Evolutionary conservation across 2,888 invertebrate species (phyloP).

Genomic region (Drosophila limbata): DNA sequence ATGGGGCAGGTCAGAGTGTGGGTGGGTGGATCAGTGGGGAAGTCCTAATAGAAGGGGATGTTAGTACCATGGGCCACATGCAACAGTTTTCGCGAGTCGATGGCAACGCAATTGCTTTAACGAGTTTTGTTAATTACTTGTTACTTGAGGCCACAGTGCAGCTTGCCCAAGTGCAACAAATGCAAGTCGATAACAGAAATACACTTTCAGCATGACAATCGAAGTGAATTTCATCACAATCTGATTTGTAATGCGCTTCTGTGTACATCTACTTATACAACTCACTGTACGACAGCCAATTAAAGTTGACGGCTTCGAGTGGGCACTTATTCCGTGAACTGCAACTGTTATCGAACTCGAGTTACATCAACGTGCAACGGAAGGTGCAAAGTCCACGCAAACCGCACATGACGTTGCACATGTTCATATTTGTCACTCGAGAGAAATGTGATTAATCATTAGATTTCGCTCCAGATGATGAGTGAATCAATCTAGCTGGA

Average conservation of each 20-base stretch:
- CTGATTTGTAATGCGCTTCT: conserved; percentile 1
- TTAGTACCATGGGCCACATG: conserved; percentile 40
- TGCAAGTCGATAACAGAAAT: not conserved
- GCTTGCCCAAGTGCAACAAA: conserved; percentile 4
- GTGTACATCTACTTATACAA: conserved; percentile 1
- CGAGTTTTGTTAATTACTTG: conserved; percentile 61
- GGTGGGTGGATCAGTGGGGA: not conserved
- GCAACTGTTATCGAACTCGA: conserved; percentile 21
- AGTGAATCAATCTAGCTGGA: not conserved
- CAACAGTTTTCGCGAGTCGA: conserved; percentile 60
- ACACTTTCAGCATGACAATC: conserved; percentile 9
- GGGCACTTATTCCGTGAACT: conserved; percentile 11
- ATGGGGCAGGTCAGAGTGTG: not conserved
- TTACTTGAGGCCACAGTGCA: conserved; percentile 35
- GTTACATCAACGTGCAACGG: conserved; percentile 5
- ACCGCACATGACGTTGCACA: conserved; percentile 24
- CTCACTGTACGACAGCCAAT: conserved; percentile 36
- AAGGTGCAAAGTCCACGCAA: conserved; percentile 40
- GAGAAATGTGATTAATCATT: conserved; percentile 7
- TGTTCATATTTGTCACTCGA: conserved; percentile 3
- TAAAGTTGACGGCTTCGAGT: conserved; percentile 45
- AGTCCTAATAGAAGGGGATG: not conserved
- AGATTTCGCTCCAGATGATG: not conserved
- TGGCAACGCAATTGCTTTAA: conserved; percentile 24
- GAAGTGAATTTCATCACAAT: not conserved